Evolutionary conservation across 2,888 invertebrate genomes (phyloP).

Genomic region (Clunio marinus): DNA sequence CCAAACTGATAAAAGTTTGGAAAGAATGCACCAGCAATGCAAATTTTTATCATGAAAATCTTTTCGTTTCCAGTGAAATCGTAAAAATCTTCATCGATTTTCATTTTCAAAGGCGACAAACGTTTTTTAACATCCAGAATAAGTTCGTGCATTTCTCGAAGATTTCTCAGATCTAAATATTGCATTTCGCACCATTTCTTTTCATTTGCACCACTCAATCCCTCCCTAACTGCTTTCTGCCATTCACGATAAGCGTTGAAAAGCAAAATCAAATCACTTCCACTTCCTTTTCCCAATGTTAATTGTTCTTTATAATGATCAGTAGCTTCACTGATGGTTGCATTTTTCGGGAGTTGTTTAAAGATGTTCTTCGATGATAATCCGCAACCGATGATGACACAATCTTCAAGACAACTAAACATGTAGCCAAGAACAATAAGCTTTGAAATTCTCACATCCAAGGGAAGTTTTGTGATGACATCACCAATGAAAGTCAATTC

Average conservation of each 20-base stretch:
- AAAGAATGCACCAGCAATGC: slow-evolving; percentile 69
- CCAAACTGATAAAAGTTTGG: slow-evolving; percentile 74
- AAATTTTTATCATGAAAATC: slow-evolving; percentile 62
- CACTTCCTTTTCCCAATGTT: slow-evolving; percentile 74
- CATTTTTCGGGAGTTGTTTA: too few relatives aligned
- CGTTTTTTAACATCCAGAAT: slow-evolving; percentile 65
- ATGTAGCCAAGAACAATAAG: slow-evolving; percentile 81
- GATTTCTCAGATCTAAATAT: slow-evolving; percentile 57
- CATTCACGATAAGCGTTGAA: slow-evolving; percentile 79
- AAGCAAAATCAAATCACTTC: slow-evolving; percentile 76
- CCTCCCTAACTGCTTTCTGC: slow-evolving; percentile 58
- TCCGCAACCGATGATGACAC: slow-evolving; percentile 82
- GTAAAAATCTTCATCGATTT: slow-evolving; percentile 44
- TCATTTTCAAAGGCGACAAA: slow-evolving; percentile 47
- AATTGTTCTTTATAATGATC: slow-evolving; percentile 71
- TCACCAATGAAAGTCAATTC: slow-evolving; percentile 81
- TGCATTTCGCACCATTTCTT: slow-evolving; percentile 64
- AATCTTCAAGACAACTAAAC: slow-evolving; percentile 78
- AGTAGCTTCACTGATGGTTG: slow-evolving; percentile 48
- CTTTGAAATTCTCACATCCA: slow-evolving; percentile 77
- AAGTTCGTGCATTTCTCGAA: slow-evolving; percentile 68
- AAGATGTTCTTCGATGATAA: slow-evolving; percentile 79
- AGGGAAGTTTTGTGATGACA: slow-evolving; percentile 75
- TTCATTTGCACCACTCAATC: slow-evolving; percentile 55
- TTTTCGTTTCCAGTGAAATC: slow-evolving; percentile 54